A percentile compares a stretch with the other conserved stretches of the same genome.
These are phyloP conservation scores for Capreolus pygargus DNA, from an alignment of 2,113 vertebrate species.

Conservation along the genomic window DNA sequence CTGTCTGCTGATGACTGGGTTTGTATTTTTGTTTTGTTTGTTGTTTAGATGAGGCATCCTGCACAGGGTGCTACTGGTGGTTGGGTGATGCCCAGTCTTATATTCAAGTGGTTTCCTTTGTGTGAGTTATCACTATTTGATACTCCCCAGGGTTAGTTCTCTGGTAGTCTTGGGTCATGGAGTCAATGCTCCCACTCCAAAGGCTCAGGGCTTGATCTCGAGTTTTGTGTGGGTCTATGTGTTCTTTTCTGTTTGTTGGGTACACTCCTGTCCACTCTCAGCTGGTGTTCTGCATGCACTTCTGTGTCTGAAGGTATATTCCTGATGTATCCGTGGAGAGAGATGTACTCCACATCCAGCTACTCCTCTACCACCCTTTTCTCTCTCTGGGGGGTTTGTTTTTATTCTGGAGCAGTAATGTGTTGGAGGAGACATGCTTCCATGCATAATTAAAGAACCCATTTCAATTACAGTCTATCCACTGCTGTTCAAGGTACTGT, in stretches of 20 bases:
- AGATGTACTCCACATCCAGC: background rate
- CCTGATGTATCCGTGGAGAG: background rate
- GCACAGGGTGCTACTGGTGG: background rate
- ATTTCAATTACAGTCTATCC: conserved; percentile 43
- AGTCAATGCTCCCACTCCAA: background rate
- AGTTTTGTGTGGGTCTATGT: background rate
- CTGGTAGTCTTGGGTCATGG: background rate
- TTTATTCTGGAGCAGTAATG: conserved; percentile 27
- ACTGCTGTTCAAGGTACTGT: background rate
- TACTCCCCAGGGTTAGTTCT: background rate
- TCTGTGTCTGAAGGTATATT: background rate
- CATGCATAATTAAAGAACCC: conserved; percentile 31
- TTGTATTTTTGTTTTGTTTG: background rate
- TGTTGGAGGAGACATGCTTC: conserved; percentile 15
- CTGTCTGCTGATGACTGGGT: background rate
- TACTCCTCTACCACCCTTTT: background rate
- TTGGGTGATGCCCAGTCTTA: background rate
- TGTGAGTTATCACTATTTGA: background rate
- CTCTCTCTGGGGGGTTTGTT: background rate
- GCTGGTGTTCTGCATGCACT: background rate
- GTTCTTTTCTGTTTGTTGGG: background rate
- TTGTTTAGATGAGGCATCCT: background rate
- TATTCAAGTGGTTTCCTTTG: background rate
- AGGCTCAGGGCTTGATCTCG: background rate
- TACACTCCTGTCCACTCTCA: background rate